Conservation (phyloP, 2,888 invertebrate genomes). For the Arge pagana region DNA sequence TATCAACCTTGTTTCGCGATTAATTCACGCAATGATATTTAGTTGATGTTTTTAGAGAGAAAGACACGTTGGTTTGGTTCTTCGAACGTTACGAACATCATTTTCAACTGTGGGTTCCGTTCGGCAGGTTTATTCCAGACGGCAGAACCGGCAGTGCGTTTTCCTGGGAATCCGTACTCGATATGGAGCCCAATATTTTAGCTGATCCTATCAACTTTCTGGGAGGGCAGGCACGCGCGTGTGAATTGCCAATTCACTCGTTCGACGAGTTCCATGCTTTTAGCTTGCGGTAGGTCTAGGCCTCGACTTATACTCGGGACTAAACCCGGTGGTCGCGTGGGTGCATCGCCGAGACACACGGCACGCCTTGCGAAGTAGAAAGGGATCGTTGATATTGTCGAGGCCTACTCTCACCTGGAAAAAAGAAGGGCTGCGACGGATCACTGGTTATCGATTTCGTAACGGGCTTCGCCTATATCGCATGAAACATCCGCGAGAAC, state of each 20-base stretch:
- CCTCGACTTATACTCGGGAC: conserved; percentile 32
- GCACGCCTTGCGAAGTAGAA: conserved; percentile 8
- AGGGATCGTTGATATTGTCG: conserved; percentile 13
- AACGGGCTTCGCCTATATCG: conserved; percentile 13
- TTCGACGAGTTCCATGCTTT: conserved; percentile 40
- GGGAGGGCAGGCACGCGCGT: conserved; percentile 23
- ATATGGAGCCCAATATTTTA: too few relatives aligned
- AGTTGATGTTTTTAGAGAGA: too few relatives aligned
- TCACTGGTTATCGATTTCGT: conserved; percentile 18
- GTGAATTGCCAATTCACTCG: conserved; percentile 47
- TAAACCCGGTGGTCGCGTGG: conserved; percentile 32
- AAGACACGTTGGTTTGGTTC: too few relatives aligned
- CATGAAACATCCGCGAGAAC: too few relatives aligned
- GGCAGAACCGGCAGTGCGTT: too few relatives aligned
- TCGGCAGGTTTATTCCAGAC: too few relatives aligned
- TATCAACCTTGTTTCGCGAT: too few relatives aligned
- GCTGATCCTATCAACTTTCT: too few relatives aligned
- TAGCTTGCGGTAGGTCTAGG: conserved; percentile 50
- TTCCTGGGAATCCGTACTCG: too few relatives aligned
- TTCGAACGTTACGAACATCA: too few relatives aligned
- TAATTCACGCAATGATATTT: too few relatives aligned
- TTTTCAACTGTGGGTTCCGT: too few relatives aligned
- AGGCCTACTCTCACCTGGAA: conserved; percentile 12
- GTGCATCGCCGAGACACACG: not conserved
- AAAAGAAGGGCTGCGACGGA: conserved; percentile 13